phyloP scores from a whole-genome alignment of 2,113 vertebrate genomes.

The Gorsachius goisagi region DNA sequence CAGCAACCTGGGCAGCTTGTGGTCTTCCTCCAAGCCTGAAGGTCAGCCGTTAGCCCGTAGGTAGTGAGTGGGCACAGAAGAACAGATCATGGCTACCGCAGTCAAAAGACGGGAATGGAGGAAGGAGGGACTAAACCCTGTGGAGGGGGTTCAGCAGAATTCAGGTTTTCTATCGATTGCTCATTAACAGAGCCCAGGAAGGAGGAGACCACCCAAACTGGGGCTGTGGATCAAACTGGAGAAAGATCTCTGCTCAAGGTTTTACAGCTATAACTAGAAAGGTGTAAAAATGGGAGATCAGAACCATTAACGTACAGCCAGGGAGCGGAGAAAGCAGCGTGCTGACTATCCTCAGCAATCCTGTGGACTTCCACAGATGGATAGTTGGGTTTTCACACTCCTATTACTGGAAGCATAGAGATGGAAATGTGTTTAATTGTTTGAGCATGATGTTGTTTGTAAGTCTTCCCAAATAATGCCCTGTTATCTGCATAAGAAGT shows the following conservation, averaged over 20 bases:
- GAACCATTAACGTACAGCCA: neutral
- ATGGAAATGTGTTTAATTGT: neutral
- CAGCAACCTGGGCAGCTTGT: neutral
- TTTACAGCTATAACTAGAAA: neutral
- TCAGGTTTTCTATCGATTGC: neutral
- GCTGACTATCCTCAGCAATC: neutral
- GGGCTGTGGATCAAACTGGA: fast-evolving
- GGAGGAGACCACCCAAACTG: neutral
- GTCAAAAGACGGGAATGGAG: neutral
- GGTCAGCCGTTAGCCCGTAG: neutral
- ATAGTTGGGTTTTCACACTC: neutral
- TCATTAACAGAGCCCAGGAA: neutral
- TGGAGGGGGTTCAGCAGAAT: neutral
- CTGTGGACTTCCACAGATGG: neutral
- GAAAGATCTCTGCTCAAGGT: neutral
- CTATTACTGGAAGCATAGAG: neutral
- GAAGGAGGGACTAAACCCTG: neutral
- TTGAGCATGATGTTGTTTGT: neutral
- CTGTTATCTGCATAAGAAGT: neutral
- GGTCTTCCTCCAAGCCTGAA: neutral
- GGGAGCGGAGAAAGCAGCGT: neutral
- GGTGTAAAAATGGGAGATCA: neutral
- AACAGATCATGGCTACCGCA: neutral
- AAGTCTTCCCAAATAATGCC: neutral
- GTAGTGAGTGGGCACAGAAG: neutral